These are phyloP conservation scores for Puffinus mauretanicus DNA, from an alignment of 2,113 vertebrate species.

Conservation along the genomic window DNA sequence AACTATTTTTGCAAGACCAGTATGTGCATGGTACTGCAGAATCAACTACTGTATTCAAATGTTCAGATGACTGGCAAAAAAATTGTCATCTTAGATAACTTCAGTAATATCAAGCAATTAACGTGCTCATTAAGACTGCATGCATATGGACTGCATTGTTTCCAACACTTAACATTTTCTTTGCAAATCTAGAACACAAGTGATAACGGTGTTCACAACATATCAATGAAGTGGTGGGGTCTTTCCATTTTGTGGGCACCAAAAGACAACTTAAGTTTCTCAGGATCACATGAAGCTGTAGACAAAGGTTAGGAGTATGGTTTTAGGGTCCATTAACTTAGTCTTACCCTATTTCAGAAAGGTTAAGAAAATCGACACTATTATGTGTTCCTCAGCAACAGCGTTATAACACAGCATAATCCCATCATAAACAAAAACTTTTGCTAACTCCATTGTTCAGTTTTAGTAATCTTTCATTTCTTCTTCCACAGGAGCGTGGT, in stretches of 20 bases:
- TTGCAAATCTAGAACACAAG: neutral
- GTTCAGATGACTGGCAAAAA: neutral
- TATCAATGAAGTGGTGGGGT: neutral
- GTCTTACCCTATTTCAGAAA: neutral
- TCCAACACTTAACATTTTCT: neutral
- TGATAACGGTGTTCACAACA: neutral
- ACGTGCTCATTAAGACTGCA: neutral
- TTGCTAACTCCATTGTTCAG: neutral
- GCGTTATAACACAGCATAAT: neutral
- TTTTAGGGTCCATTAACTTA: neutral
- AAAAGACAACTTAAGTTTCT: neutral
- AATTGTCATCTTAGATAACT: neutral
- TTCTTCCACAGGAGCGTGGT: constrained; percentile 86
- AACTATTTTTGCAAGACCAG: neutral
- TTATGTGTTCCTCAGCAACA: neutral
- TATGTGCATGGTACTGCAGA: neutral
- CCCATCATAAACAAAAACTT: neutral
- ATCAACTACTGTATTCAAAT: neutral
- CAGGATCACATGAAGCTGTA: neutral
- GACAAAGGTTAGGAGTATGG: neutral
- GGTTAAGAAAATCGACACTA: neutral
- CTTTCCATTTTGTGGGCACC: neutral
- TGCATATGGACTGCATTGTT: neutral
- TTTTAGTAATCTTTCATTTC: neutral
- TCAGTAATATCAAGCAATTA: neutral